Conservation (phyloP, 2,888 invertebrate species). For the Rhopalosiphum nymphaeae region DNA sequence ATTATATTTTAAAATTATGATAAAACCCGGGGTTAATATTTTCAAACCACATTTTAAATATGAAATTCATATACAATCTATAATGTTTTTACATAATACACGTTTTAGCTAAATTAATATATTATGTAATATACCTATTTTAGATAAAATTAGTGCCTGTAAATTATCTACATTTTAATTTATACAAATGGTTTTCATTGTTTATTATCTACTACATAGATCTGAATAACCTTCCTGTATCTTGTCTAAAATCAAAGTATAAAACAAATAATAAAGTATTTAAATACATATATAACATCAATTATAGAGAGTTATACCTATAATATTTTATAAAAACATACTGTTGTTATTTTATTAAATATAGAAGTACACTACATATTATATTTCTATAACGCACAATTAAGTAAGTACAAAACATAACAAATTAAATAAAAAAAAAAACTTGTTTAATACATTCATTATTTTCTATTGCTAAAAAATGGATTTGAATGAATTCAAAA, state of each 20-base stretch:
- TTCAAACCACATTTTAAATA: not conserved
- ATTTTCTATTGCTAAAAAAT: not conserved
- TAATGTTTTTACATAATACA: not conserved
- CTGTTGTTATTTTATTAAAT: not conserved
- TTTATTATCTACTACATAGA: not conserved
- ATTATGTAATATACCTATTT: not conserved
- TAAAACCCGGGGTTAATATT: not conserved
- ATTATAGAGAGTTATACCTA: not conserved
- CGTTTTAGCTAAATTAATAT: not conserved
- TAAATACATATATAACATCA: not conserved
- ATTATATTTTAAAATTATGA: not conserved
- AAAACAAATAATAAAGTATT: not conserved
- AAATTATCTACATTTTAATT: not conserved
- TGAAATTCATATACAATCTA: not conserved
- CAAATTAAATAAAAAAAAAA: not conserved
- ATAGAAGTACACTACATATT: not conserved
- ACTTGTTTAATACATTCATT: not conserved
- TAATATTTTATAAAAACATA: not conserved
- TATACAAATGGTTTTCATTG: not conserved
- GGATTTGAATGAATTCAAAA: not conserved
- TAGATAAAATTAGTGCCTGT: not conserved
- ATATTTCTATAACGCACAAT: not conserved
- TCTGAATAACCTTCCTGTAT: not conserved
- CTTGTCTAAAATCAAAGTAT: not conserved
- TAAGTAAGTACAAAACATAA: not conserved